These are phyloP conservation scores for Keiferia lycopersicella DNA, from an alignment of 2,888 invertebrate genomes.

Conservation along the genomic window DNA sequence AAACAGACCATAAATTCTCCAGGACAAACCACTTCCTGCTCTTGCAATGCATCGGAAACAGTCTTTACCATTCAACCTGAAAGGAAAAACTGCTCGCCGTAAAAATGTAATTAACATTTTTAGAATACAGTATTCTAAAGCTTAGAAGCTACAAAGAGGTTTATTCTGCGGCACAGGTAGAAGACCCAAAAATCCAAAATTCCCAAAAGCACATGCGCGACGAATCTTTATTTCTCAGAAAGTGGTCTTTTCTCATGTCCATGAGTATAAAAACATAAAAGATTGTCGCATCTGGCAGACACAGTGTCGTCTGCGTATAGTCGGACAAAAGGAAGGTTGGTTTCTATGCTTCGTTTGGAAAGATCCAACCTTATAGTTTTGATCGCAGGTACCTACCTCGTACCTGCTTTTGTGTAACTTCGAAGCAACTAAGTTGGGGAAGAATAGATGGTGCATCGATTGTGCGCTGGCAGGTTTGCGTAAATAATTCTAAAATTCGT, in stretches of 20 bases:
- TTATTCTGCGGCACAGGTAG: constrained; percentile 53
- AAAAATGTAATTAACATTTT: constrained; percentile 19
- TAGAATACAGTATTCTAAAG: not conserved
- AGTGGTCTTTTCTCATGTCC: constrained; percentile 44
- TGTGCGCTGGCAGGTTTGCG: constrained; percentile 2
- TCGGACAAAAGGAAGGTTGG: constrained; percentile 47
- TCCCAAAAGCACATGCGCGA: constrained; percentile 54
- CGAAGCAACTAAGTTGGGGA: not conserved
- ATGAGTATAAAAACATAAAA: constrained; percentile 50
- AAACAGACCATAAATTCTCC: constrained; percentile 24
- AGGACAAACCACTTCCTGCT: constrained; percentile 33
- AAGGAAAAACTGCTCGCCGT: constrained; percentile 9
- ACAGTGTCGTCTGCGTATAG: constrained; percentile 56
- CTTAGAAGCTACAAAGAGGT: constrained; percentile 41
- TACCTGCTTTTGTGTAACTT: constrained; percentile 25
- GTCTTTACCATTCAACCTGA: constrained; percentile 16
- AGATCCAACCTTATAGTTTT: constrained; percentile 7
- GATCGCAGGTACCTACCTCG: constrained; percentile 24
- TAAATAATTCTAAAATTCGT: constrained; percentile 4
- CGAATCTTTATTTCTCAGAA: constrained; percentile 60
- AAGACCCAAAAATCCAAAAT: constrained; percentile 36
- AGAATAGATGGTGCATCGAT: constrained; percentile 4
- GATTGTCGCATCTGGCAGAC: constrained; percentile 68
- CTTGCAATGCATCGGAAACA: constrained; percentile 19
- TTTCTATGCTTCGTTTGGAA: constrained; percentile 25